Percentiles rank a stretch among this genome's conserved stretches.
phyloP scores from a whole-genome alignment of 2,113 vertebrate genomes.

The Gymnocephalus cernua region DNA sequence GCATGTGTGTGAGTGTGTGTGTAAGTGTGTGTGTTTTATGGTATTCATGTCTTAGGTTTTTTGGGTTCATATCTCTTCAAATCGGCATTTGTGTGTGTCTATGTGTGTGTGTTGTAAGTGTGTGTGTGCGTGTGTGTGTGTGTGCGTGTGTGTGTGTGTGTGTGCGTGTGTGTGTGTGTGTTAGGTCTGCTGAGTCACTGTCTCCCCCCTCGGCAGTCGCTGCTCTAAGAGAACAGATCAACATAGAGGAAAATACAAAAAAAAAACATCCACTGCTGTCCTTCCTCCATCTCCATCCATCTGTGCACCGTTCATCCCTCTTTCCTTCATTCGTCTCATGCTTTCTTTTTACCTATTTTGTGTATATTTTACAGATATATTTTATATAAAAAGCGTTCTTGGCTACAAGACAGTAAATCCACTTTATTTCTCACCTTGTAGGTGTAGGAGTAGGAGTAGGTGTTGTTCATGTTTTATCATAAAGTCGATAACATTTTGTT shows the following conservation, averaged over 20 bases:
- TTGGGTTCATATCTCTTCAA: constrained; percentile 31
- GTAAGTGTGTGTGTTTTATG: constrained; percentile 15
- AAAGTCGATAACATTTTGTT: not conserved
- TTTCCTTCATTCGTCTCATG: not conserved
- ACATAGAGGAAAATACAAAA: constrained; percentile 49
- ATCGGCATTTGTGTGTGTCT: constrained; percentile 24
- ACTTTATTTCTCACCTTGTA: not conserved
- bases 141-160: constrained; percentile 12
- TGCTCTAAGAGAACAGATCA: constrained; percentile 68
- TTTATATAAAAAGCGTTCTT: not conserved
- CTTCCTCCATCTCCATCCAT: constrained; percentile 21
- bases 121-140: constrained; percentile 1
- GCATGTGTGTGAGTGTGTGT: constrained; percentile 7
- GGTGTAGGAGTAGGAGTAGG: too few species aligned
- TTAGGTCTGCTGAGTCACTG: constrained; percentile 66
- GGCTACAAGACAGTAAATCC: not conserved
- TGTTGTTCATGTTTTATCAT: not conserved
- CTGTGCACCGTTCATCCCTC: not conserved
- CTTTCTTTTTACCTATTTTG: not conserved
- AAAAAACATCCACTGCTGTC: constrained; percentile 33
- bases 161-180: constrained; percentile 17
- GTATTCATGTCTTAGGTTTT: constrained; percentile 30
- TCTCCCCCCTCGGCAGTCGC: constrained; percentile 51
- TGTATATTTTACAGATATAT: not conserved
- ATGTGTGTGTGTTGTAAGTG: constrained; percentile 19